These are phyloP conservation scores for Gastrophryne carolinensis DNA, from an alignment of 2,797 vertebrate species.

Conservation along the genomic window DNA sequence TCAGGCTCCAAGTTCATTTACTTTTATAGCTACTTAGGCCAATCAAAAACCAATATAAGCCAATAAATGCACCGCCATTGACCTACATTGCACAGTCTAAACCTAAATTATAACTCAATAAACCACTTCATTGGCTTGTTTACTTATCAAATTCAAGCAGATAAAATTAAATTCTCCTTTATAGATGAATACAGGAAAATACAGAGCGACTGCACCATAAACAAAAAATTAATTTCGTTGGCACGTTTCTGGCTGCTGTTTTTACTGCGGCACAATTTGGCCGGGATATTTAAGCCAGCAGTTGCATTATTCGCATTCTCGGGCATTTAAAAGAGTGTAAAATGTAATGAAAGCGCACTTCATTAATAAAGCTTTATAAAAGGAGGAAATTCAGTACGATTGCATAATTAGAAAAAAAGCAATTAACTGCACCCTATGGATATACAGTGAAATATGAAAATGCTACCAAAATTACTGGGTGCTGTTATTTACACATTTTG, in stretches of 20 bases:
- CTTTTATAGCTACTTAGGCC: background rate
- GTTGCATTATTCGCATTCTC: conserved; percentile 15
- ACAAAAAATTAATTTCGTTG: conserved; percentile 4
- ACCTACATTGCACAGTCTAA: background rate
- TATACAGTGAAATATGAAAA: too few species aligned
- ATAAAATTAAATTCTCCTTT: background rate
- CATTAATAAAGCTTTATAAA: conserved; percentile 33
- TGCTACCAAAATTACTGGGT: too few species aligned
- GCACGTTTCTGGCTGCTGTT: background rate
- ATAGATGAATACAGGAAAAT: background rate
- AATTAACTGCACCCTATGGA: too few species aligned
- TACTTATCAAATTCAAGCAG: conserved; percentile 4
- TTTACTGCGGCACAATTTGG: conserved; percentile 22
- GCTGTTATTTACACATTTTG: too few species aligned
- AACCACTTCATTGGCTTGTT: conserved; percentile 18
- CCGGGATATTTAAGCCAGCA: conserved; percentile 18
- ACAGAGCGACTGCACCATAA: conserved; percentile 18
- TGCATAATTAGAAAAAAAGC: background rate
- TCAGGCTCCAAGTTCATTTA: conserved; percentile 11
- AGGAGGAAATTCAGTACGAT: background rate
- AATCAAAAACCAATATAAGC: conserved; percentile 2
- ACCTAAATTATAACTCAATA: background rate
- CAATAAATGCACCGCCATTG: conserved; percentile 5
- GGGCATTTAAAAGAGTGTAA: background rate
- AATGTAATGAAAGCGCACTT: conserved; percentile 33